phyloP scores from a whole-genome alignment of 2,888 invertebrate genomes.

The Asteroscopus sphinx region DNA sequence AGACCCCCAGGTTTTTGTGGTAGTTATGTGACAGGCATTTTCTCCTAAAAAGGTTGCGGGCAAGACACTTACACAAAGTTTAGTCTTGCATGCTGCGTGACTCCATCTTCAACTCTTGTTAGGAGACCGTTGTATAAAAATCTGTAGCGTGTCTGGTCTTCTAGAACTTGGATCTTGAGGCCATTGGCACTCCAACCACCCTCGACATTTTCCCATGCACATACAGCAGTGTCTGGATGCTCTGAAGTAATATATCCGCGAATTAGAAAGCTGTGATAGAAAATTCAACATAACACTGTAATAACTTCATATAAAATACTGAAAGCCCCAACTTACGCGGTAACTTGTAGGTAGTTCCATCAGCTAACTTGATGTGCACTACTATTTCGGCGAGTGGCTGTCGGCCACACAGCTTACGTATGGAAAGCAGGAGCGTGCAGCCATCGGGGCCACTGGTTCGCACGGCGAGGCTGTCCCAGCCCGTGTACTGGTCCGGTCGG shows the following conservation, averaged over 20 bases:
- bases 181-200: slow-evolving; percentile 89
- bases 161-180: slow-evolving; percentile 90
- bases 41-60: too few relatives aligned
- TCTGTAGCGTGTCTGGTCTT: slow-evolving; percentile 90
- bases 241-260: slow-evolving; percentile 67
- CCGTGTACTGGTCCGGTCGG: slow-evolving; percentile 62
- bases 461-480: slow-evolving; percentile 82
- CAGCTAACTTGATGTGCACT: slow-evolving; percentile 83
- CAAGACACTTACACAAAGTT: slow-evolving; percentile 92
- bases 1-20: too few relatives aligned
- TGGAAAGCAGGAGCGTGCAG: slow-evolving; percentile 85
- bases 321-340: slow-evolving; percentile 76
- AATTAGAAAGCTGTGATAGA: too few relatives aligned
- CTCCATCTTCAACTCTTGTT: slow-evolving; percentile 76
- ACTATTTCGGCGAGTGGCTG: slow-evolving; percentile 88
- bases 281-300: too few relatives aligned
- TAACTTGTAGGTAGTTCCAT: slow-evolving; percentile 76
- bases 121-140: slow-evolving; percentile 92
- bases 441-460: slow-evolving; percentile 90
- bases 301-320: too few relatives aligned
- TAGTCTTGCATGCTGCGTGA: slow-evolving; percentile 78
- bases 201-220: slow-evolving; percentile 70
- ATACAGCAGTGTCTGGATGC: slow-evolving; percentile 87
- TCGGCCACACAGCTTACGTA: slow-evolving; percentile 83
- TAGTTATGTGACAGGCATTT: too few relatives aligned